Conservation (phyloP, 1,140 invertebrate genomes). For the Neotoxoptera formosana region DNA sequence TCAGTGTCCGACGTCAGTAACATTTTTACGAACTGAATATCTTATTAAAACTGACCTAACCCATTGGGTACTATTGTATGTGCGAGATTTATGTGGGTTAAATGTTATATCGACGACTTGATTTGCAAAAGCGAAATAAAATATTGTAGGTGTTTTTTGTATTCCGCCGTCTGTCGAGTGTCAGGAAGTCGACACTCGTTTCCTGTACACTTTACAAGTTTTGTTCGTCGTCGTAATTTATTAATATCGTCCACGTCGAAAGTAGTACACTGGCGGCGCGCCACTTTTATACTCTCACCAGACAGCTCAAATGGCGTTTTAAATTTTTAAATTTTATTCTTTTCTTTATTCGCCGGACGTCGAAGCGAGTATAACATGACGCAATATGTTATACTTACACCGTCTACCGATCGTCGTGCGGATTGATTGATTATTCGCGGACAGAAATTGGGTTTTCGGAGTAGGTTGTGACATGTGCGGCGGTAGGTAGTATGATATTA, state of each 20-base stretch:
- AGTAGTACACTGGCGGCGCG: background rate
- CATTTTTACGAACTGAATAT: background rate
- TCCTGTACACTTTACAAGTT: background rate
- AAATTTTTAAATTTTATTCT: background rate
- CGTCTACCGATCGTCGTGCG: background rate
- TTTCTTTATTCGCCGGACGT: background rate
- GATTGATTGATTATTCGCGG: background rate
- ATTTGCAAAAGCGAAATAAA: background rate
- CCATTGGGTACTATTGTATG: background rate
- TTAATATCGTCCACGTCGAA: background rate
- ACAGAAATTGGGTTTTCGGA: slow-evolving; percentile 20
- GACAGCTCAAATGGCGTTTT: background rate
- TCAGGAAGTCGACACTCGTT: slow-evolving; percentile 22
- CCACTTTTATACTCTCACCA: background rate
- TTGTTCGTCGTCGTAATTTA: background rate
- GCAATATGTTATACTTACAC: background rate
- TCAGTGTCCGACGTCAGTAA: background rate
- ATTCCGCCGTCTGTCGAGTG: background rate
- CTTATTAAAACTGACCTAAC: slow-evolving; percentile 9
- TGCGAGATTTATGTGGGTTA: background rate
- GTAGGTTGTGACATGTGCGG: background rate
- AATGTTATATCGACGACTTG: background rate
- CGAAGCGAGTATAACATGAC: background rate
- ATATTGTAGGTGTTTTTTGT: background rate
- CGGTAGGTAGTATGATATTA: background rate